Evolutionary conservation across 1,140 invertebrate genomes (phyloP).

Genomic region (Periplaneta americana): DNA sequence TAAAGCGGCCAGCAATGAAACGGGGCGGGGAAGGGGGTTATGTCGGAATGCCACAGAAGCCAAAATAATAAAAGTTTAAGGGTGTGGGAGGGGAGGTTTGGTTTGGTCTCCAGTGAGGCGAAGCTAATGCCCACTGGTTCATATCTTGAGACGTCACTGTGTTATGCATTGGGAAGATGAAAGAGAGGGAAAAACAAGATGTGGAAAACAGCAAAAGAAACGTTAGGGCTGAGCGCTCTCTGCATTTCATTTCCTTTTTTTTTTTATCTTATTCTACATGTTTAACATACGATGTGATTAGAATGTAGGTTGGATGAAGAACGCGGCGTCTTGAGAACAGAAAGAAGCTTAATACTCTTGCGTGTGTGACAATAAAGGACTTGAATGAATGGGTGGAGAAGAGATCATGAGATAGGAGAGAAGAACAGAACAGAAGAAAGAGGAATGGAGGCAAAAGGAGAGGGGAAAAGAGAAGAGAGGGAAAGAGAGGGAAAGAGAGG

Average conservation of each 20-base stretch:
- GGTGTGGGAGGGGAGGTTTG: neutral
- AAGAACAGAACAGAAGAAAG: no score
- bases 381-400: neutral
- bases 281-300: neutral
- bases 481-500: neutral
- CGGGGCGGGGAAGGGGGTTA: no score
- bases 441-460: no score
- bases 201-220: no score
- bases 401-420: neutral
- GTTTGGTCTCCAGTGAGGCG: neutral
- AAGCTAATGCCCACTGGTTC: neutral
- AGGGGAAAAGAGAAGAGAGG: no score
- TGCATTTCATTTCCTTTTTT: neutral
- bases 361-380: no score
- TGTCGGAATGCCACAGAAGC: neutral
- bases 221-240: neutral
- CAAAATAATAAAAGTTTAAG: neutral
- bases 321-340: neutral
- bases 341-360: neutral
- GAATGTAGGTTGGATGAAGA: neutral
- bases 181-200: neutral
- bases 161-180: no score
- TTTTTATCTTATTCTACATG: neutral
- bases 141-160: neutral
- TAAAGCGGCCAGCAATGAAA: neutral